These are phyloP conservation scores for Taphrorychus bicolor DNA, from an alignment of 2,888 invertebrate species.

Conservation along the genomic window DNA sequence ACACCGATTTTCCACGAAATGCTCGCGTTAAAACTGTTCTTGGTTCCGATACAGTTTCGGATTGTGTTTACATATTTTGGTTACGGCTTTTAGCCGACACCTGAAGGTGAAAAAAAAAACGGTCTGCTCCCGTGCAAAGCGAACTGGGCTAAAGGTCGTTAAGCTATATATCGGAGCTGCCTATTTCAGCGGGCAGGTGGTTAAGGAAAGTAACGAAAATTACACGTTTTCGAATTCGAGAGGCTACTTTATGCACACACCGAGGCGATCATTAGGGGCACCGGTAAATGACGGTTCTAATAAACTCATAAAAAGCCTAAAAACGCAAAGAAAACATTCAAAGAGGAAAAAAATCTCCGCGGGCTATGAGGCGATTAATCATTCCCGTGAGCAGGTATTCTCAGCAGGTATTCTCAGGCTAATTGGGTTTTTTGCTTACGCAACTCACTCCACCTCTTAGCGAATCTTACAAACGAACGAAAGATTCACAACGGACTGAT, in stretches of 20 bases:
- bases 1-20: constrained; percentile 19
- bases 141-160: not conserved
- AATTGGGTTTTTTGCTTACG: not conserved
- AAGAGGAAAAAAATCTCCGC: not conserved
- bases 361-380: constrained; percentile 4
- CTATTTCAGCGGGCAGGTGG: not conserved
- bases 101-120: not conserved
- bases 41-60: constrained; percentile 13
- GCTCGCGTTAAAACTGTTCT: constrained; percentile 19
- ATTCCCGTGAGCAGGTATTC: not conserved
- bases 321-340: not conserved
- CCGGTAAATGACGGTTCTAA: constrained; percentile 9
- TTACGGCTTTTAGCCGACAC: constrained; percentile 19
- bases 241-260: not conserved
- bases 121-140: too few species aligned
- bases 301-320: constrained; percentile 10
- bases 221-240: constrained; percentile 1
- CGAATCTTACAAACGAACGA: not conserved
- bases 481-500: not conserved
- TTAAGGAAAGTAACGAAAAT: not conserved
- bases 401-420: not conserved
- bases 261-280: not conserved
- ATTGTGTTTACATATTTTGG: constrained; percentile 31
- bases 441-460: not conserved
- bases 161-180: not conserved